A percentile compares a stretch with the other conserved stretches of the same genome.
Evolutionary conservation across 2,888 invertebrate genomes (phyloP).

Genomic region (Dryobota labecula): DNA sequence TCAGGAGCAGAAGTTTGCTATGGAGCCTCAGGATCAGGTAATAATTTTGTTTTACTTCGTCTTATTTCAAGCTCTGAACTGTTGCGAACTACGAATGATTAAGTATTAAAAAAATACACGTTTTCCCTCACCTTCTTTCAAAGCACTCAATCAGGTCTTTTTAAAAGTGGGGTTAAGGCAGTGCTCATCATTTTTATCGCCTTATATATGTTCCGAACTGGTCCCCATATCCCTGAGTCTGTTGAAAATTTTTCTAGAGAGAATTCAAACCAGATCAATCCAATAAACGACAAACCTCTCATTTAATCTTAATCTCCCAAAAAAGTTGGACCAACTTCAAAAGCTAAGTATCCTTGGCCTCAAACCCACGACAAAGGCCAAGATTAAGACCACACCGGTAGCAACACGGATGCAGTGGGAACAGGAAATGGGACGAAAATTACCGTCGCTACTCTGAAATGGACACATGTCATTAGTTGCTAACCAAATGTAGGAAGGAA

Average conservation of each 20-base stretch:
- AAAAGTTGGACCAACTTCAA: neutral
- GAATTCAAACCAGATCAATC: neutral
- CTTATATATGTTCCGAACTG: too few species aligned
- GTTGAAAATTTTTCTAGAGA: neutral
- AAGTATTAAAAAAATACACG: too few species aligned
- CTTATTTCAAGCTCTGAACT: neutral
- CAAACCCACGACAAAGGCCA: conserved; percentile 19
- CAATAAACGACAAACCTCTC: neutral
- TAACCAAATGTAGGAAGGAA: conserved; percentile 19
- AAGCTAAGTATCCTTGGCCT: conserved; percentile 16
- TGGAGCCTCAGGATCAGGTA: conserved; percentile 96
- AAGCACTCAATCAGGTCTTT: too few species aligned
- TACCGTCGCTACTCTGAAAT: conserved; percentile 44
- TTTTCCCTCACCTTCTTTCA: too few species aligned
- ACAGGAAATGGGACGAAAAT: conserved; percentile 54
- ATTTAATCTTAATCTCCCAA: neutral
- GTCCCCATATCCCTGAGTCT: neutral
- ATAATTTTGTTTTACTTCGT: conserved; percentile 27
- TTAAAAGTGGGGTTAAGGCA: too few species aligned
- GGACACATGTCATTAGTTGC: conserved; percentile 56
- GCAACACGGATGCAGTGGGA: conserved; percentile 48
- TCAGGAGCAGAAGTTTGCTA: conserved; percentile 95
- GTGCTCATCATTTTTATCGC: too few species aligned
- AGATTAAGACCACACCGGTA: conserved; percentile 54
- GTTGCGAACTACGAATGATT: too few species aligned